Percentiles rank a stretch among this genome's conserved stretches.
phyloP scores from a whole-genome alignment of 37 sponge, comb jelly and placozoan genomes.

The Halichondria panicea region DNA sequence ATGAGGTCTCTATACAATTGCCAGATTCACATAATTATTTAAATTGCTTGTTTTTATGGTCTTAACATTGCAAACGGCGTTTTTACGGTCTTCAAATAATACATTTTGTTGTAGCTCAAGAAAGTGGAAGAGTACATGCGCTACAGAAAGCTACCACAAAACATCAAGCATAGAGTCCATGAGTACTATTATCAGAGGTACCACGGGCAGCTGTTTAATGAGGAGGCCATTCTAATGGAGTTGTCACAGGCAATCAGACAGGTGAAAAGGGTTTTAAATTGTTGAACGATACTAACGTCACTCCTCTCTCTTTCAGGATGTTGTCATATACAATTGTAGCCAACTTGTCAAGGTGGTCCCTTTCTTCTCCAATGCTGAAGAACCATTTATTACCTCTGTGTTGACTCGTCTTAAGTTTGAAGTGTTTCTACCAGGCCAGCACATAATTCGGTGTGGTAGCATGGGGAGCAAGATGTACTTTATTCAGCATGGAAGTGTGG shows the following conservation, averaged over 20 bases:
- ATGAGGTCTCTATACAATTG: background rate
- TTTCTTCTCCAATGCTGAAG: slow-evolving; percentile 39
- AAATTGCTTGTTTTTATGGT: too few relatives aligned
- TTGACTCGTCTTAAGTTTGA: slow-evolving; percentile 48
- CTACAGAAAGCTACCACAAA: slow-evolving; percentile 49
- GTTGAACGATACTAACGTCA: background rate
- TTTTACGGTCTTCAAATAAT: background rate
- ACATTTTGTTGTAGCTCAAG: slow-evolving; percentile 33
- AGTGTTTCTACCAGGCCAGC: slow-evolving; percentile 60
- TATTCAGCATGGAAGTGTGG: slow-evolving; percentile 64
- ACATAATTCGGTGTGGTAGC: slow-evolving; percentile 27
- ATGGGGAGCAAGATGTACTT: slow-evolving; percentile 75
- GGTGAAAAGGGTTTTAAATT: slow-evolving; percentile 3
- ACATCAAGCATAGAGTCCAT: slow-evolving; percentile 12
- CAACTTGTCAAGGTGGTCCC: slow-evolving; percentile 55
- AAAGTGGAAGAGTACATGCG: slow-evolving; percentile 63
- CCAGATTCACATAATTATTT: background rate
- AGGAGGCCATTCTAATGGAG: slow-evolving; percentile 42
- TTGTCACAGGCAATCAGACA: slow-evolving; percentile 54
- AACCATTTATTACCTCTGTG: slow-evolving; percentile 40
- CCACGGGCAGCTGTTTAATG: slow-evolving; percentile 52
- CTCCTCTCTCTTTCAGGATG: slow-evolving; percentile 25
- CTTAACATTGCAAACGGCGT: too few relatives aligned
- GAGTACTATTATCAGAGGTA: slow-evolving; percentile 67
- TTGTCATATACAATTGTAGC: slow-evolving; percentile 37